Percentiles rank a stretch among this genome's conserved stretches.
Conservation (phyloP, 2,797 vertebrate genomes). For the Zalophus californianus region DNA sequence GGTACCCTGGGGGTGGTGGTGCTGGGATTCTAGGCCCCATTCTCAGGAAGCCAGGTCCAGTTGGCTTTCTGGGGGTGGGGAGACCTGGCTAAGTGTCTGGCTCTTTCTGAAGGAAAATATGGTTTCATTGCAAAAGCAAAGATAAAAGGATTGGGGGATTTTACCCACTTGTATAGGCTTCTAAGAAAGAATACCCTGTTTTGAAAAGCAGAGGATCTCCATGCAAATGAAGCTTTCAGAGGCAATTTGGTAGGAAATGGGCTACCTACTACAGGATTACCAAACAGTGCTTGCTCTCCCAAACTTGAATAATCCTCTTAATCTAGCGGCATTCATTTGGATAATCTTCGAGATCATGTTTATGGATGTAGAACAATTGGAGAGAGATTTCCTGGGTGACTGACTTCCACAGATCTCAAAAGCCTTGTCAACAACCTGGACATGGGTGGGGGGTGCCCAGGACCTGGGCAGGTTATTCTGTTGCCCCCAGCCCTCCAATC, state of each 20-base stretch:
- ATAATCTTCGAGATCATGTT: slow-evolving; percentile 15
- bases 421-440: background rate
- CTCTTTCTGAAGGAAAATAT: background rate
- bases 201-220: background rate
- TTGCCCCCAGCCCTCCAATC: background rate
- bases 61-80: background rate
- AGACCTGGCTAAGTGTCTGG: background rate
- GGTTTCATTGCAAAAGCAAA: background rate
- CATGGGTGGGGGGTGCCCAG: background rate
- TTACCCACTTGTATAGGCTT: background rate
- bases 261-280: background rate
- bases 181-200: background rate
- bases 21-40: background rate
- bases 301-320: slow-evolving; percentile 35
- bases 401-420: background rate
- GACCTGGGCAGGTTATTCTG: background rate
- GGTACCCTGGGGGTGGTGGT: background rate
- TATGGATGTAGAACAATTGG: background rate
- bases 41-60: accelerated
- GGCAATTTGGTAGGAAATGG: slow-evolving; percentile 53
- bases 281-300: background rate
- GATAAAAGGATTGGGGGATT: background rate
- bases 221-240: slow-evolving; percentile 48
- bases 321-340: slow-evolving; percentile 50
- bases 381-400: background rate